These are phyloP conservation scores for Enteromius afrohamiltoni DNA, from an alignment of 2,797 vertebrate species.

Conservation along the genomic window DNA sequence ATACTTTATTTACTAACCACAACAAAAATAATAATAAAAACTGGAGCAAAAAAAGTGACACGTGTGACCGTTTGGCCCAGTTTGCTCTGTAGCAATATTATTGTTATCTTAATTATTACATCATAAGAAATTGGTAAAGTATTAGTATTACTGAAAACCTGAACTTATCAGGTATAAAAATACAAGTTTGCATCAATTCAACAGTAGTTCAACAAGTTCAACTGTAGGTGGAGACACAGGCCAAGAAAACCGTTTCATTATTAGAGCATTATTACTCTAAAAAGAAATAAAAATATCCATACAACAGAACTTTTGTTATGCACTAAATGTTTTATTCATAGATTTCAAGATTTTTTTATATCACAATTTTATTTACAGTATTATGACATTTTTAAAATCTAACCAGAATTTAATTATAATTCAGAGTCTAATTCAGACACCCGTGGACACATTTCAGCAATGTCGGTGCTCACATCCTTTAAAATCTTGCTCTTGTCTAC, in stretches of 20 bases:
- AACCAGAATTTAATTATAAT: not conserved
- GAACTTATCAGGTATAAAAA: not conserved
- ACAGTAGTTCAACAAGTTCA: conserved; percentile 2
- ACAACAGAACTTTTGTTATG: conserved; percentile 16
- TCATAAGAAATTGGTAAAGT: not conserved
- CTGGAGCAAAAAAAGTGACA: not conserved
- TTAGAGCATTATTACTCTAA: conserved; percentile 5
- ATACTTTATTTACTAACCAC: not conserved
- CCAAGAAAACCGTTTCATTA: not conserved
- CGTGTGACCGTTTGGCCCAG: not conserved
- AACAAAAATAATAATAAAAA: not conserved
- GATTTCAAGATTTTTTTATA: not conserved
- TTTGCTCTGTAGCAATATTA: not conserved
- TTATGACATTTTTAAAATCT: not conserved
- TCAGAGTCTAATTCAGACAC: conserved; percentile 31
- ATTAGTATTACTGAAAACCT: not conserved
- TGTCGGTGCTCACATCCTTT: conserved; percentile 58
- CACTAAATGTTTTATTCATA: not conserved
- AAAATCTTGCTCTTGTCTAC: conserved; percentile 63
- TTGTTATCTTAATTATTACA: not conserved
- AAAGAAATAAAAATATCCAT: not conserved
- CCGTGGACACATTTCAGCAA: conserved; percentile 62
- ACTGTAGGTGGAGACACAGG: conserved; percentile 66
- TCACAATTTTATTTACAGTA: not conserved
- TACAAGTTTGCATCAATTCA: conserved; percentile 5